These are phyloP conservation scores for Boleophthalmus pectinirostris DNA, from an alignment of 2,113 vertebrate genomes.

Conservation along the genomic window DNA sequence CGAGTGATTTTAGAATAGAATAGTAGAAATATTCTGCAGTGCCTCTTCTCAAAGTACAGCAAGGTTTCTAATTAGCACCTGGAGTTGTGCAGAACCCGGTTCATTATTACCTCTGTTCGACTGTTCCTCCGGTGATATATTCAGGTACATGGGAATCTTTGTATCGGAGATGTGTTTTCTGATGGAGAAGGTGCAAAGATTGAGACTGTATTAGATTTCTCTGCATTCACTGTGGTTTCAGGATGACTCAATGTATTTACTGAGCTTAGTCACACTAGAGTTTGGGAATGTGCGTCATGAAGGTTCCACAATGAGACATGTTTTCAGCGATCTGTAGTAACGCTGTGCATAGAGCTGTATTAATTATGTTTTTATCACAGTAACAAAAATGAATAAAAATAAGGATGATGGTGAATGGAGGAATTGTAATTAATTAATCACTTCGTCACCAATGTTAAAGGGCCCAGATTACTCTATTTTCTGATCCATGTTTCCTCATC, in stretches of 20 bases:
- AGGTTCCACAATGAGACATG: background rate
- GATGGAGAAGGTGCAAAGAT: background rate
- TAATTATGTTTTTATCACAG: background rate
- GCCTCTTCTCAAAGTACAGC: background rate
- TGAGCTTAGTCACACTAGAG: background rate
- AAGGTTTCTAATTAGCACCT: slow-evolving; percentile 23
- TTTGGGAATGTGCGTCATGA: background rate
- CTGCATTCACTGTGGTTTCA: background rate
- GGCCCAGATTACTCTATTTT: too few species aligned
- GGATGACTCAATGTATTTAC: background rate
- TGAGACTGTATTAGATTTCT: background rate
- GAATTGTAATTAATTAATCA: too few species aligned
- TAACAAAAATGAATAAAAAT: background rate
- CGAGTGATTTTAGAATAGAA: too few species aligned
- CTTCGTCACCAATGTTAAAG: too few species aligned
- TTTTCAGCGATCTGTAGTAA: background rate
- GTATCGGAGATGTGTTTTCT: background rate
- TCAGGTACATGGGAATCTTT: background rate
- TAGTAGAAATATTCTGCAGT: background rate
- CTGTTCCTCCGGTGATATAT: slow-evolving; percentile 30
- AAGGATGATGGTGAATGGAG: background rate
- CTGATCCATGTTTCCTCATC: too few species aligned
- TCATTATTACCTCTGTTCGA: slow-evolving; percentile 21
- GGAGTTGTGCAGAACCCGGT: background rate
- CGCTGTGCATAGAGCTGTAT: background rate